Evolutionary conservation across 2,888 invertebrate species (phyloP), one percentile per base, ranked within the genome.

Genomic region (Caenorhabditis doughertyi): DNA sequence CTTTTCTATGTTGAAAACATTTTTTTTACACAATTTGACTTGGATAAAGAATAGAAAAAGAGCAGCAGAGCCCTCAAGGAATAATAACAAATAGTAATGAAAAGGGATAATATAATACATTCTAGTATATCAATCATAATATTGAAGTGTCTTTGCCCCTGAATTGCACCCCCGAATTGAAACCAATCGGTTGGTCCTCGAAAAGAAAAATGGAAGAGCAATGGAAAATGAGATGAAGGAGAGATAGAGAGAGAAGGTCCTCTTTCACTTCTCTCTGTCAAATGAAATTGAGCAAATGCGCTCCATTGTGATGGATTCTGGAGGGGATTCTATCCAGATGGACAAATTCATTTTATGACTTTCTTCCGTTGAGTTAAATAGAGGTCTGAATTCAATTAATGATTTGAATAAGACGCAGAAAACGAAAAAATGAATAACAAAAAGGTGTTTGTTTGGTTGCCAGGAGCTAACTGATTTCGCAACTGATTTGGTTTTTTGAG

Each of bases 161-260:
- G n/a, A n/a, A n/a, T n/a, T n/a, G n/a, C n/a, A n/a, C 35, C 35
- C 9, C 9, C 35, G 9, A 49, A 35, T n/a, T 62, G 44, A 64
- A 27, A 53, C 49, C 49, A 49, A 42, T 42, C 42, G 42, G 35
- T 16, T n/a, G n/a, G n/a, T n/a, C 21, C 25, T 44, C 27, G 42
- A 55, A 29, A 55, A n/a, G 27, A 27, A 53, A 13, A 58, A 18
- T 5, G 18, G 27, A 56, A 32, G 29, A 18, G 18, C n/a, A 29
- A 47, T 9, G 29, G 27, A 25, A 47, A 42, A 8, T 25, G 51
- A 53, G 27, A 53, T 42, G 29, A 62, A 18, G 11, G 49, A 64
- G 64, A 64, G 16, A 44, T 3, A 23, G 62, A 47, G 49, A 49
- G 32, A 55, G 44, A 42, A 18, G 65, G 58, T 58, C 39, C 67